A percentile compares a stretch with the other conserved stretches of the same genome.
These are phyloP conservation scores for Timema podura DNA, from an alignment of 2,888 invertebrate species.

Conservation along the genomic window DNA sequence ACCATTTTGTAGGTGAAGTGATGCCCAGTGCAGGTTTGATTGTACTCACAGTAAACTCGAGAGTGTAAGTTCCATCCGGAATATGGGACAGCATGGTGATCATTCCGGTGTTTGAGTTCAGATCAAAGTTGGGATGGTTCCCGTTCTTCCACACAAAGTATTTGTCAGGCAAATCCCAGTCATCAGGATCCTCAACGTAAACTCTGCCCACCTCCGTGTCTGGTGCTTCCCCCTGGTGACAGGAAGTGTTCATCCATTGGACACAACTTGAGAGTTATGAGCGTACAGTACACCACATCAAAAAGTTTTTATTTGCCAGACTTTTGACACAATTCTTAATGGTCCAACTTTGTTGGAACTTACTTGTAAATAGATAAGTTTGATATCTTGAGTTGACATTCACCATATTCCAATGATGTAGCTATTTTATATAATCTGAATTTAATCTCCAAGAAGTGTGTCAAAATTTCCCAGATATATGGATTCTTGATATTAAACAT, in stretches of 20 bases:
- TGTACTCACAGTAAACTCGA: constrained; percentile 63
- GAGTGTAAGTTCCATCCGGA: constrained; percentile 66
- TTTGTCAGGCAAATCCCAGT: constrained; percentile 95
- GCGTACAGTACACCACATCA: constrained; percentile 16
- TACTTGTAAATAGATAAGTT: no score
- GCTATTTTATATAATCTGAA: no score
- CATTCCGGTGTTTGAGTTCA: constrained; percentile 76
- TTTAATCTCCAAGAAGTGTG: no score
- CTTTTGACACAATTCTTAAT: no score
- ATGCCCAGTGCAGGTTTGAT: no score
- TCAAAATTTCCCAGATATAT: no score
- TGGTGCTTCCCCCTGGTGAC: constrained; percentile 63
- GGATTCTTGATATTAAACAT: no score
- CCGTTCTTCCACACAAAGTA: constrained; percentile 65
- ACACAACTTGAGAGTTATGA: constrained; percentile 16
- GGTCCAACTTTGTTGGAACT: no score
- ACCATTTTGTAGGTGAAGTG: no score
- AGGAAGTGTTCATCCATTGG: not conserved
- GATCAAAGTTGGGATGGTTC: constrained; percentile 61
- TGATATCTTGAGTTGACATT: no score
- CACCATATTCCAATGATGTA: no score
- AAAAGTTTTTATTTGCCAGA: not conserved
- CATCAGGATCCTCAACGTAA: constrained; percentile 91
- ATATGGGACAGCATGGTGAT: constrained; percentile 80
- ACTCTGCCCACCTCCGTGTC: constrained; percentile 85